A percentile compares a stretch with the other conserved stretches of the same genome.
Conservation (phyloP, 2,888 invertebrate species). For the Nomada fabriciana region DNA sequence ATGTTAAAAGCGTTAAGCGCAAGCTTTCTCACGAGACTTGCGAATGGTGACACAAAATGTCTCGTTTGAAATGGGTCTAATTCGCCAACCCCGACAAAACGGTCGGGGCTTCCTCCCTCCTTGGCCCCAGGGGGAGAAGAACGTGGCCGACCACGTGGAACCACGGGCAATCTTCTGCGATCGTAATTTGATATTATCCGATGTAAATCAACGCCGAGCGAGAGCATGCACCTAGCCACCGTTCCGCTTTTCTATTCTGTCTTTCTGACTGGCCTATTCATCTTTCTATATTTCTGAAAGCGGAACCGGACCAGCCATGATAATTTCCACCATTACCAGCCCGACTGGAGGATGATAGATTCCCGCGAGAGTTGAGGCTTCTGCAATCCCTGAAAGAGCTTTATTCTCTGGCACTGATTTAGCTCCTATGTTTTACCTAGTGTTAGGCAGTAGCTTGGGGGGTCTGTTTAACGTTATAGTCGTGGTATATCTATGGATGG, state of each 20-base stretch:
- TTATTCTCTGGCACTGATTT: constrained; percentile 10
- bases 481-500: not conserved
- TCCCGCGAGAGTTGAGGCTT: constrained; percentile 24
- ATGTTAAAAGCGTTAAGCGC: too few species aligned
- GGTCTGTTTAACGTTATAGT: not conserved
- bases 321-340: constrained; percentile 26
- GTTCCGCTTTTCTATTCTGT: constrained; percentile 10
- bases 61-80: not conserved
- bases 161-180: constrained; percentile 62
- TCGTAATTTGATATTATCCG: constrained; percentile 75
- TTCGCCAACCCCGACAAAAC: not conserved
- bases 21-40: too few species aligned
- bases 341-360: constrained; percentile 30
- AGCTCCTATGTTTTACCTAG: constrained; percentile 15
- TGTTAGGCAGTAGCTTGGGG: not conserved
- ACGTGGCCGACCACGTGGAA: constrained; percentile 45
- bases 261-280: constrained; percentile 10
- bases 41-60: not conserved
- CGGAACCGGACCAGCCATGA: constrained; percentile 5
- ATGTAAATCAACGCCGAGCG: constrained; percentile 64
- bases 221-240: constrained; percentile 27
- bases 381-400: constrained; percentile 23
- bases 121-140: constrained; percentile 38
- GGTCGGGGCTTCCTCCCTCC: constrained; percentile 1
- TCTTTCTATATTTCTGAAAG: constrained; percentile 24